These are phyloP conservation scores for Hemistola chrysoprasaria DNA, from an alignment of 2,888 invertebrate genomes.

Conservation along the genomic window DNA sequence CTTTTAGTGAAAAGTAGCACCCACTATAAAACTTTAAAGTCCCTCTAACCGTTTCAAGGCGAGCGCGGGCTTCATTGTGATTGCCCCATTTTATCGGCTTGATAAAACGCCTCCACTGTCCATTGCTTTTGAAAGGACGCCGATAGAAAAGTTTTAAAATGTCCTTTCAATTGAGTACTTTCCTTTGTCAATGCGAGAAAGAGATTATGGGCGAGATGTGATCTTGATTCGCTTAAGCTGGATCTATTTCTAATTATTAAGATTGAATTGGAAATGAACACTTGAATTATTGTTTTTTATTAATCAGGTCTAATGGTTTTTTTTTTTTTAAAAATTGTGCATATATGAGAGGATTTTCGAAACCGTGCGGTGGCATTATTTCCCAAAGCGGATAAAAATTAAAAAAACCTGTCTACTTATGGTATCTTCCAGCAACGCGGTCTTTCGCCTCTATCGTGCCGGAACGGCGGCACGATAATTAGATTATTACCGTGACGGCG, in stretches of 20 bases:
- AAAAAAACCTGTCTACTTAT: no score
- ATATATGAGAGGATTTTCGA: no score
- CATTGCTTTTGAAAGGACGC: constrained; percentile 60
- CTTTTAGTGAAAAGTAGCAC: constrained; percentile 23
- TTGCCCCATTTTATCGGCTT: constrained; percentile 47
- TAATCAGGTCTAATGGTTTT: no score
- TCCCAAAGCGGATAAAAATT: no score
- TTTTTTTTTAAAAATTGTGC: no score
- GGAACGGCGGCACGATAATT: no score
- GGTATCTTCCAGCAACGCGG: no score
- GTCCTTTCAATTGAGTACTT: constrained; percentile 46
- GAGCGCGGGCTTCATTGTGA: constrained; percentile 36
- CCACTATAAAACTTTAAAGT: constrained; percentile 32
- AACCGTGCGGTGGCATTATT: no score
- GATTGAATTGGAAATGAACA: neutral
- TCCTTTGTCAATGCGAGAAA: constrained; percentile 24
- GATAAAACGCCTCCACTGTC: constrained; percentile 65
- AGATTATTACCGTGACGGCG: no score
- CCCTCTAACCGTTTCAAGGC: constrained; percentile 22
- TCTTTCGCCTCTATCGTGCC: no score
- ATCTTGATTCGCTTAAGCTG: constrained; percentile 14
- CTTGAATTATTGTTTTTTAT: no score
- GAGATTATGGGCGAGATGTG: constrained; percentile 17
- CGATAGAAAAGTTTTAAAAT: constrained; percentile 64
- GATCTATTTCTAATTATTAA: neutral